Base-by-base conservation (phyloP, 2,797 vertebrate species). In the Phylloscopus collybita region DNA sequence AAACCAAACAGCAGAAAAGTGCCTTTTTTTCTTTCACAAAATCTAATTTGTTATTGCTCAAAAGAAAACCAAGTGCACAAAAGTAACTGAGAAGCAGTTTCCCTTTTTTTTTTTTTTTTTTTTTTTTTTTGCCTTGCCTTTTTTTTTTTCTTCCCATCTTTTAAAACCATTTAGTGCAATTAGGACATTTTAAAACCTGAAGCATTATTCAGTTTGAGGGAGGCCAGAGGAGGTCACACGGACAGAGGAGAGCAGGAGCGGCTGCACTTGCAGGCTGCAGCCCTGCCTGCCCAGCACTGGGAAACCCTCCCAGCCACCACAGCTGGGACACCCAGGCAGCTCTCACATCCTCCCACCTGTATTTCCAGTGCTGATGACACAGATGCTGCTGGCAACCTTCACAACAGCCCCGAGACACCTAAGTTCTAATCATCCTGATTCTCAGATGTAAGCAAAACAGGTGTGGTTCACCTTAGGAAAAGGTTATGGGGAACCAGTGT, bases 321-420 rank as follows among this genome's bases (percentile, higher is more conserved):
- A 50, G 45, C 54, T 26, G 13, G 19, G 49, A 21, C 23, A 57
- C 26, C 36, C 45, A 5, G 13, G 25, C 14, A 22, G 54, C 26
- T 34, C 50, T 21, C 72, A 22, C 49, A 0, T 5, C 36, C 42
- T 78, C 50, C 38, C 62, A 61, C 26, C n/a, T 44, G 15, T 3
- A 49, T 9, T 27, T 10, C 42, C 66, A 30, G 26, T 2, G 5
- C 34, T 29, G 38, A 15, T 4, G 5, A 12, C 38, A 69, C 27
- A 80, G 13, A 12, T 13, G 26, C 61, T 66, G 56, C 85, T 34
- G 59, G 50, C 59, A 70, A 1, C 3, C 14, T 21, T 27, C 50
- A 32, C 42, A 45, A 10, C 1, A 66, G 47, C 38, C 13, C 51
- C 27, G 18, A 1, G 4, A n/a, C 1, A 17, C 9, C 1, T 0